phyloP scores from a whole-genome alignment of 2,888 invertebrate species.

The Ctena decussata region DNA sequence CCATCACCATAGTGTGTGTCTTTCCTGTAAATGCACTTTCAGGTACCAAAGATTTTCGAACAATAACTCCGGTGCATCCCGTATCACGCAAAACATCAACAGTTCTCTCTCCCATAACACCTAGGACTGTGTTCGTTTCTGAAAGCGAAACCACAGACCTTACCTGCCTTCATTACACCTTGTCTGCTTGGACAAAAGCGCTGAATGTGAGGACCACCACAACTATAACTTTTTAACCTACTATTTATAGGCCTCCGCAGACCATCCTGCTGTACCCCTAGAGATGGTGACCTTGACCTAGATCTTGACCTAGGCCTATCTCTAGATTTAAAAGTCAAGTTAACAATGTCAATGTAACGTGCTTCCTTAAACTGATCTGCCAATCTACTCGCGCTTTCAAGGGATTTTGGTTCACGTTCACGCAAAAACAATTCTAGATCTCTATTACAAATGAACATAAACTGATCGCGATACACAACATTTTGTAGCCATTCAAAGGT shows the following conservation, averaged over 20 bases:
- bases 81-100: conserved; percentile 44
- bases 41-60: conserved; percentile 29
- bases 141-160: too few species aligned
- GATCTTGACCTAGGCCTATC: too few species aligned
- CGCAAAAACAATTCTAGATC: conserved; percentile 35
- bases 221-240: too few species aligned
- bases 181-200: too few species aligned
- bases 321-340: not conserved
- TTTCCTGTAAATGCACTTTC: conserved; percentile 34
- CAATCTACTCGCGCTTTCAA: conserved; percentile 21
- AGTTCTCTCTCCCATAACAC: not conserved
- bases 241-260: too few species aligned
- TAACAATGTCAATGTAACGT: conserved; percentile 9
- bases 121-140: not conserved
- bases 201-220: too few species aligned
- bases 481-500: conserved; percentile 24
- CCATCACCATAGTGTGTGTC: conserved; percentile 23
- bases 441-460: conserved; percentile 13
- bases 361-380: conserved; percentile 49
- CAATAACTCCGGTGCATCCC: conserved; percentile 42
- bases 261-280: too few species aligned
- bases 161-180: too few species aligned
- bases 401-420: conserved; percentile 24
- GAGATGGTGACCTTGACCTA: too few species aligned
- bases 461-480: conserved; percentile 32